Evolutionary conservation across 2,113 vertebrate genomes (phyloP).

Genomic region (Campylomormyrus numenius): DNA sequence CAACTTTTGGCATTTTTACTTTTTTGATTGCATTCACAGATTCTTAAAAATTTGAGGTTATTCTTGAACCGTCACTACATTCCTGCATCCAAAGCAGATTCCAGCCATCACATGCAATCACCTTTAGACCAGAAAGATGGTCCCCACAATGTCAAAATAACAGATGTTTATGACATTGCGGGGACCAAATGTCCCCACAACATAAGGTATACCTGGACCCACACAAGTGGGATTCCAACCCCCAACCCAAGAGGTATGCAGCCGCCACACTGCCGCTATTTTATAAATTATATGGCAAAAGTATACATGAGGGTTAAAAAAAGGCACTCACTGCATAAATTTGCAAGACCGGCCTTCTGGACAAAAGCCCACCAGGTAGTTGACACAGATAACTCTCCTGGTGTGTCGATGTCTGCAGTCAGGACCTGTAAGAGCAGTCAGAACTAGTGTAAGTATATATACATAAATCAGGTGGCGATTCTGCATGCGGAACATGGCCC

Average conservation of each 20-base stretch:
- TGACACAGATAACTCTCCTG: conserved; percentile 92
- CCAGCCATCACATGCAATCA: no score
- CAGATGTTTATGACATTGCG: no score
- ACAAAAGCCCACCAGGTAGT: conserved; percentile 98
- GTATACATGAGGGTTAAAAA: background rate
- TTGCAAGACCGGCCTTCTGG: conserved; percentile 91
- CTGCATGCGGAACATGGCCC: background rate
- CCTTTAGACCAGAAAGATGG: no score
- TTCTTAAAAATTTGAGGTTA: no score
- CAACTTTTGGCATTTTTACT: no score
- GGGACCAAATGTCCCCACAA: no score
- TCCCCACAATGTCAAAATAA: no score
- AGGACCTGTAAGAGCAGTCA: conserved; percentile 68
- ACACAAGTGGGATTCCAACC: background rate
- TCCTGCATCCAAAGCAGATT: no score
- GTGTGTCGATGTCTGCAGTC: conserved; percentile 95
- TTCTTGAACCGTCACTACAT: no score
- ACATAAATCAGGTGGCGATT: background rate
- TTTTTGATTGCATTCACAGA: no score
- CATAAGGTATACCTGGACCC: no score
- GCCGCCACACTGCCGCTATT: background rate
- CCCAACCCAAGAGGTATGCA: background rate
- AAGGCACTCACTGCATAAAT: conserved; percentile 94
- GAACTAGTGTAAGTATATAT: background rate
- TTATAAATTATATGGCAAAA: background rate